Conservation (phyloP, 2,797 vertebrate species). For the Limnodromus scolopaceus region DNA sequence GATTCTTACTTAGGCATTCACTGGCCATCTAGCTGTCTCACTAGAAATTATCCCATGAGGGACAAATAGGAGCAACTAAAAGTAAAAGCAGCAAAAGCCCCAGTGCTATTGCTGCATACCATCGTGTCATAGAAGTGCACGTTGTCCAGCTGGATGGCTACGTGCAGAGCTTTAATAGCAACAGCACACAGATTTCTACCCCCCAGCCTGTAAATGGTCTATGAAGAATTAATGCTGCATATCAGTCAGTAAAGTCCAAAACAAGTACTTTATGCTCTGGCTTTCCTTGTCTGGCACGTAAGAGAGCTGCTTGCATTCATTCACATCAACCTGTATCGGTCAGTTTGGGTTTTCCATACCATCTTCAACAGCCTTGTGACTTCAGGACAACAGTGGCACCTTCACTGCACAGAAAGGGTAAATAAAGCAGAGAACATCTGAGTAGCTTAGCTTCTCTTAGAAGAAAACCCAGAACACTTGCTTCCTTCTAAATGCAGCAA, state of each 20-base stretch:
- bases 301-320: neutral
- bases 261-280: fast-evolving
- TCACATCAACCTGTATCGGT: neutral
- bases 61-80: neutral
- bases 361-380: neutral
- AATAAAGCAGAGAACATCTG: neutral
- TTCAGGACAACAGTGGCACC: neutral
- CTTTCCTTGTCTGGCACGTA: neutral
- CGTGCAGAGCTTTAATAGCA: neutral
- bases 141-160: neutral
- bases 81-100: neutral
- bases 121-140: neutral
- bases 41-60: neutral
- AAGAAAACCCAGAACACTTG: neutral
- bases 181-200: neutral
- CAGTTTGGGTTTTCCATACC: neutral
- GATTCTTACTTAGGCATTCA: neutral
- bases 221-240: neutral
- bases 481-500: neutral
- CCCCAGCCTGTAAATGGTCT: neutral
- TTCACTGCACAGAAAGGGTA: neutral
- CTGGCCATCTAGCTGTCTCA: neutral
- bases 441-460: neutral
- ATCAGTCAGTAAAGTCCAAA: neutral
- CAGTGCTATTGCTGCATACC: neutral